Conservation (phyloP, 2,797 vertebrate species). For the Notolepis coatsorum region DNA sequence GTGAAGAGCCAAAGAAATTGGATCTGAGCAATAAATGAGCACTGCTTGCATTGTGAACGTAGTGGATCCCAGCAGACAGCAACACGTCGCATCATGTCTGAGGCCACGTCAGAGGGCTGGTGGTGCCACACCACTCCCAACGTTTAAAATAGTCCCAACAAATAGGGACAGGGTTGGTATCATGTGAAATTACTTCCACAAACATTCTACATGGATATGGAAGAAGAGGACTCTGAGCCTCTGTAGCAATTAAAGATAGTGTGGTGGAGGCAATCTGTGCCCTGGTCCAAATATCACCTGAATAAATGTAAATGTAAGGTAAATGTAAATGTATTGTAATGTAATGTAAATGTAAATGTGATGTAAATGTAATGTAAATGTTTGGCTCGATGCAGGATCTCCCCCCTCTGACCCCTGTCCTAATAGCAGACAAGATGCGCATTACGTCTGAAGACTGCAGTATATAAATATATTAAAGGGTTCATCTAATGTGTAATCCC, state of each 20-base stretch:
- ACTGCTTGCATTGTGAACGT: too few species aligned
- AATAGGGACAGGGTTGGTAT: constrained; percentile 37
- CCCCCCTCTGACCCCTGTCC: constrained; percentile 19
- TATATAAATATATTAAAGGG: constrained; percentile 56
- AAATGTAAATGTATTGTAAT: too few species aligned
- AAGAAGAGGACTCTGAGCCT: background rate
- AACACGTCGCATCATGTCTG: constrained; percentile 40
- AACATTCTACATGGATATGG: constrained; percentile 15
- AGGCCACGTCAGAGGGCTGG: constrained; percentile 19
- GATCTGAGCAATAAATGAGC: too few species aligned
- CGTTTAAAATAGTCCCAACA: constrained; percentile 57
- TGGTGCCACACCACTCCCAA: constrained; percentile 26
- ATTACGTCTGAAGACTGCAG: constrained; percentile 26
- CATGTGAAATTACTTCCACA: constrained; percentile 37
- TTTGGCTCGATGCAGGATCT: constrained; percentile 5
- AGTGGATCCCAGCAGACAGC: constrained; percentile 28
- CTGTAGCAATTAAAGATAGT: background rate
- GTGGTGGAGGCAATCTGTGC: constrained; percentile 9
- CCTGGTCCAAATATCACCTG: too few species aligned
- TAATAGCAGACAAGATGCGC: background rate
- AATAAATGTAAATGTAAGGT: too few species aligned
- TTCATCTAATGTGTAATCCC: constrained; percentile 62
- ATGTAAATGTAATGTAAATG: too few species aligned
- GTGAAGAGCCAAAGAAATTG: too few species aligned
- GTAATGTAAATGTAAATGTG: too few species aligned